These are phyloP conservation scores for Crotophaga sulcirostris DNA, from an alignment of 2,113 vertebrate species.

Conservation along the genomic window DNA sequence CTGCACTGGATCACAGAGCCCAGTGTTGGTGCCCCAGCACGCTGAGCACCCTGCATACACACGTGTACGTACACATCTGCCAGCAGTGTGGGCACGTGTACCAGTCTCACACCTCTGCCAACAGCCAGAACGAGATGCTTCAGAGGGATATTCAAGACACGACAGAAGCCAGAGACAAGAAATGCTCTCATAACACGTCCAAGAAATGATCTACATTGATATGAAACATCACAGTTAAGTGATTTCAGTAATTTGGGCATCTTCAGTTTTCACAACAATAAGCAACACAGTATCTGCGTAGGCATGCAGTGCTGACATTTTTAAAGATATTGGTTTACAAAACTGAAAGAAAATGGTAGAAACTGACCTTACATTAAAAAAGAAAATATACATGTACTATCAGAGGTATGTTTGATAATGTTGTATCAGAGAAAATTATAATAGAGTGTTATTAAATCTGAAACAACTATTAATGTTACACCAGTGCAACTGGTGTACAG, in stretches of 20 bases:
- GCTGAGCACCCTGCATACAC: neutral
- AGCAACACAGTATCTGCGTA: neutral
- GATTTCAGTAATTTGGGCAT: neutral
- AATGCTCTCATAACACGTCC: neutral
- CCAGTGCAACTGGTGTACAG: neutral
- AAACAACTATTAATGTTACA: neutral
- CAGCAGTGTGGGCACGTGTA: neutral
- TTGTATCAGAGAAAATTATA: neutral
- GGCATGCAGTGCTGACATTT: neutral
- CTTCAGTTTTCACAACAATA: neutral
- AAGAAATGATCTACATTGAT: neutral
- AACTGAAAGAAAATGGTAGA: neutral
- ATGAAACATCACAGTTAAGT: neutral
- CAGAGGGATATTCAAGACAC: neutral
- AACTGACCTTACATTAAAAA: neutral
- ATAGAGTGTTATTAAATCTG: neutral
- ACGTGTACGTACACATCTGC: too few relatives aligned
- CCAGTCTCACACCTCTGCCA: neutral
- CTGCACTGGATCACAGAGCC: neutral
- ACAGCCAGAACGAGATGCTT: neutral
- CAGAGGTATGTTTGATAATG: neutral
- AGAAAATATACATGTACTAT: neutral
- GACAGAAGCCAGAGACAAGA: neutral
- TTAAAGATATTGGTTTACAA: neutral
- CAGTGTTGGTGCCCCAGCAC: neutral